Conservation (phyloP, 2,797 vertebrate genomes). For the Synanceia verrucosa region DNA sequence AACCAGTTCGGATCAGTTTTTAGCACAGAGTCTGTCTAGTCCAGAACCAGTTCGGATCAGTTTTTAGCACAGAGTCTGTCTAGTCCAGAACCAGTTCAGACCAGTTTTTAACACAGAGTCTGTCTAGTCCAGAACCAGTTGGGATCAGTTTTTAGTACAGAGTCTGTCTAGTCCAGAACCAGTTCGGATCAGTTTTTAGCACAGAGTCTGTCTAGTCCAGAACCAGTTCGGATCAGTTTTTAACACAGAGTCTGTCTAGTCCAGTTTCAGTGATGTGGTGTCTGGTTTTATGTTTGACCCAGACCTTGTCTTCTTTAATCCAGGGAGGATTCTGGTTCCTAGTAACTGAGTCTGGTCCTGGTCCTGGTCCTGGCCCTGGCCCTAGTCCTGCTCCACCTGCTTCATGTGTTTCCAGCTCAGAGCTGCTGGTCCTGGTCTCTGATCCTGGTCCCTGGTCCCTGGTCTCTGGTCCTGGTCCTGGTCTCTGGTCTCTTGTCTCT, state of each 20-base stretch:
- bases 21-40: fast-evolving
- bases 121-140: too few species aligned
- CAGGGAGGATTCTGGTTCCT: slow-evolving; percentile 61
- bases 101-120: too few species aligned
- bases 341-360: slow-evolving; percentile 6
- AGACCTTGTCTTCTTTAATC: not conserved
- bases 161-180: too few species aligned
- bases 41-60: not conserved
- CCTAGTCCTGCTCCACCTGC: slow-evolving; percentile 19
- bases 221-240: too few species aligned
- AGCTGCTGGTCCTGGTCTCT: too few species aligned
- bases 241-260: not conserved
- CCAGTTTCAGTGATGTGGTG: not conserved
- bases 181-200: not conserved
- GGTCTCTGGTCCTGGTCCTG: too few species aligned
- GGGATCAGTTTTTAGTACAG: fast-evolving
- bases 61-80: too few species aligned
- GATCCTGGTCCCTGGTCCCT: too few species aligned
- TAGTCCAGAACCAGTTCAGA: too few species aligned
- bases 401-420: not conserved
- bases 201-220: too few species aligned
- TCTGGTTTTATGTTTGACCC: not conserved
- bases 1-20: too few species aligned
- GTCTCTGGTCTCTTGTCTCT: too few species aligned
- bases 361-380: not conserved